Conservation (phyloP, 64 coral and sea anemone species). For the Actinia equina region DNA sequence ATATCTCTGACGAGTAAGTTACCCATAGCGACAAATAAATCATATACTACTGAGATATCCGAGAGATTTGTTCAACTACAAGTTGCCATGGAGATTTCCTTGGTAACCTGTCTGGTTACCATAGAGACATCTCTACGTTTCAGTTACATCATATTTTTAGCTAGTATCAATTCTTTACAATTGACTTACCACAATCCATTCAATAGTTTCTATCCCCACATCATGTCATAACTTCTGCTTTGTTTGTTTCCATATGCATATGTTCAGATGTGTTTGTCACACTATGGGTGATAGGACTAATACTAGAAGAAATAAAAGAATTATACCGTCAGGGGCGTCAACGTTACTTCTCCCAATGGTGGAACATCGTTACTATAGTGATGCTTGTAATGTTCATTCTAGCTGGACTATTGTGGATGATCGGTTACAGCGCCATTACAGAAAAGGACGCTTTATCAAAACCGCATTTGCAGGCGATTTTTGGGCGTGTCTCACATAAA, state of each 20-base stretch:
- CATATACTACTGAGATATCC: too few relatives aligned
- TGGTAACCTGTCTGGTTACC: background rate
- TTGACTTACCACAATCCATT: too few relatives aligned
- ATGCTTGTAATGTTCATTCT: constrained; percentile 50
- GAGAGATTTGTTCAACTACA: too few relatives aligned
- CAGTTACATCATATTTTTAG: too few relatives aligned
- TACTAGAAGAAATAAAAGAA: constrained; percentile 56
- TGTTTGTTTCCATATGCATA: background rate
- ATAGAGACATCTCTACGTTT: background rate
- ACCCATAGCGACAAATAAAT: too few relatives aligned
- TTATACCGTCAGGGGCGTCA: constrained; percentile 36
- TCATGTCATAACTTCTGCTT: too few relatives aligned
- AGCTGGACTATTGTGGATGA: constrained; percentile 42
- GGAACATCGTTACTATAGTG: constrained; percentile 50
- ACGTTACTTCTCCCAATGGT: constrained; percentile 70
- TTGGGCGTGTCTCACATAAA: background rate
- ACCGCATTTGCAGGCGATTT: background rate
- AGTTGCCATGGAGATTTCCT: too few relatives aligned
- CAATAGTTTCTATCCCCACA: too few relatives aligned
- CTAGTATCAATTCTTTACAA: too few relatives aligned
- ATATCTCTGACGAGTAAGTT: background rate
- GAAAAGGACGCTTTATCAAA: background rate
- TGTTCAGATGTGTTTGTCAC: constrained; percentile 36
- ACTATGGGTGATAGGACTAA: constrained; percentile 42
- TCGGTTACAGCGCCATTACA: constrained; percentile 13